Evolutionary conservation across 2,797 vertebrate species (phyloP).

Genomic region (Todus mexicanus): DNA sequence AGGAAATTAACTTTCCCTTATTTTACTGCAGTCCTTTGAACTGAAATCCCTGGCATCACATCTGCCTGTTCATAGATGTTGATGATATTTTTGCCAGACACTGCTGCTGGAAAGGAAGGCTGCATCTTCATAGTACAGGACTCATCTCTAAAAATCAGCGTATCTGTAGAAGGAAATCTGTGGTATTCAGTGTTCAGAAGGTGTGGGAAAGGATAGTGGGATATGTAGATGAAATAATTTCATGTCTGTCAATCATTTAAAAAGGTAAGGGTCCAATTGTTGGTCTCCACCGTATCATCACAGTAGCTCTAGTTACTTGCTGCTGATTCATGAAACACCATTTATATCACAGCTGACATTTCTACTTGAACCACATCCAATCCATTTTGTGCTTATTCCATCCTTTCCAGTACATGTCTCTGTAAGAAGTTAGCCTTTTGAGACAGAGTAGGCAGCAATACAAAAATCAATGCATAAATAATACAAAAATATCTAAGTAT

Average conservation of each 20-base stretch:
- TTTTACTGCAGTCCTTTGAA: background rate
- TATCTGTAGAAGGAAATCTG: background rate
- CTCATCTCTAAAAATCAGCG: background rate
- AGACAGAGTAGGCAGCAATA: conserved; percentile 29
- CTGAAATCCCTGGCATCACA: background rate
- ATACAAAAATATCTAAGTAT: conserved; percentile 40
- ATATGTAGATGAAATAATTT: background rate
- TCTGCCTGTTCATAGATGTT: background rate
- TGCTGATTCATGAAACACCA: conserved; percentile 24
- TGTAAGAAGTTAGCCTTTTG: conserved; percentile 19
- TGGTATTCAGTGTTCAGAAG: background rate
- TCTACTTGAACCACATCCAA: conserved; percentile 57
- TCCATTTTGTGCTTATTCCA: conserved; percentile 42
- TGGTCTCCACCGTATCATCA: background rate
- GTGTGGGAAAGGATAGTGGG: background rate
- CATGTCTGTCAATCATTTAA: background rate
- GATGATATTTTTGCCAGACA: background rate
- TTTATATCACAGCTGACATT: conserved; percentile 32
- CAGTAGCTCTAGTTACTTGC: background rate
- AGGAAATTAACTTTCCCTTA: background rate
- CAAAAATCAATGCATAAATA: conserved; percentile 58
- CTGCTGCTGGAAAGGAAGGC: background rate
- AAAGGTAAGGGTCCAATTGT: background rate
- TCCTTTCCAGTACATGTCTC: conserved; percentile 7
- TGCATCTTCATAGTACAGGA: background rate